Evolutionary conservation across 1,140 invertebrate species (phyloP).

Genomic region (Camponotus floridanus): DNA sequence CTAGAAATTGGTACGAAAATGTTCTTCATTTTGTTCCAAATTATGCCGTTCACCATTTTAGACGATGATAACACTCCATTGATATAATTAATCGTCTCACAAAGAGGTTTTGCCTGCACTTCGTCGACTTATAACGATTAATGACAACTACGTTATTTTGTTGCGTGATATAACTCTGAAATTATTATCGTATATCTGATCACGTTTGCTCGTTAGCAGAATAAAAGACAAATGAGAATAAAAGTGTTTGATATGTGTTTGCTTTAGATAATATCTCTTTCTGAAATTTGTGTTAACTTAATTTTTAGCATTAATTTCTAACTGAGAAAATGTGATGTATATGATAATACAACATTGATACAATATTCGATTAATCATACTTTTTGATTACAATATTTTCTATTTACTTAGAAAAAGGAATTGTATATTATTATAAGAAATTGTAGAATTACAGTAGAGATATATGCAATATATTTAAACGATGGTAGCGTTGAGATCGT

Average conservation of each 20-base stretch:
- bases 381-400: background rate
- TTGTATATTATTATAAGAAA: background rate
- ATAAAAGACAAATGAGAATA: conserved; percentile 17
- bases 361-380: background rate
- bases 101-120: background rate
- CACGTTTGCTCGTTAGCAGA: background rate
- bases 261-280: background rate
- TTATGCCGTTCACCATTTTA: conserved; percentile 51
- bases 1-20: conserved; percentile 65
- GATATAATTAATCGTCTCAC: background rate
- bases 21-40: conserved; percentile 63
- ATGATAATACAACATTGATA: background rate
- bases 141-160: background rate
- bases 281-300: background rate
- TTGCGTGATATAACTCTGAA: background rate
- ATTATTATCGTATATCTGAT: conserved; percentile 29
- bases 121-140: background rate
- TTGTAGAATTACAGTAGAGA: background rate
- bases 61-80: background rate
- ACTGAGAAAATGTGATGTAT: too few relatives aligned
- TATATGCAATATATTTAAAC: background rate
- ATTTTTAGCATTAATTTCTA: background rate
- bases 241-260: conserved; percentile 11
- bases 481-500: background rate
- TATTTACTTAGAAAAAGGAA: background rate